Evolutionary conservation across 2,888 invertebrate genomes (phyloP), one percentile per base, ranked within the genome.

Genomic region (Antheraea yamamai): DNA sequence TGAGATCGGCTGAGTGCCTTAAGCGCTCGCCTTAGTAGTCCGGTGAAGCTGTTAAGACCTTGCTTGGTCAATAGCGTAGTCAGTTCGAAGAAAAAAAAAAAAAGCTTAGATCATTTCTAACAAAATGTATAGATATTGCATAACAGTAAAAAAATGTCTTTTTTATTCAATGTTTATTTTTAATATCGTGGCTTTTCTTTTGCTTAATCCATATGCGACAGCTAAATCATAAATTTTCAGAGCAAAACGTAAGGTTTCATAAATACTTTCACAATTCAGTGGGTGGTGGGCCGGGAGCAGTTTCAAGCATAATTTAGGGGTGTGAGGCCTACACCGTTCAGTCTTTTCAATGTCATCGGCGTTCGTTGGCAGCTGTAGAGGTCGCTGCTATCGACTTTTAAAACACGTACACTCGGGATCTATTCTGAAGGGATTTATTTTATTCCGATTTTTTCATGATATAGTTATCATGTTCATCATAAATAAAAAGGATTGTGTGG

Each of bases 291-390:
- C 83, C 81, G 89, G 87, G 85, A 87, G 86, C 87, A 85, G 61
- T 78, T 81, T 77, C 77, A 78, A 85, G 86, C 85, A 83, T 83
- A 85, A 83, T 87, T 85, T 77, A 77, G 84, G 81, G 87, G 91
- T 85, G 84, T 87, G 90, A 83, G 90, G 89, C 86, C 86, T 89
- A 86, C 85, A 83, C 80, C 74, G 81, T 78, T 79, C 83, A 89
- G 84, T 88, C 89, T 87, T 84, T 86, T 89, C 93, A 94, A 94
- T 93, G 94, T 94, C 94, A 90, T 81, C 80, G 79, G 88, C 87
- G 91, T 93, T 93, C 94, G 85, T 92, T 92, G 93, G 86, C 92
- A 92, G 90, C 85, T 78, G 79, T 83, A 89, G 88, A 92, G 94
- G 93, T 93, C 93, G 91, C 84, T 83, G 84, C 82, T 85, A 83